A percentile compares a stretch with the other conserved stretches of the same genome.
These are phyloP conservation scores for Phengaris arion DNA, from an alignment of 2,888 invertebrate species.

Conservation along the genomic window DNA sequence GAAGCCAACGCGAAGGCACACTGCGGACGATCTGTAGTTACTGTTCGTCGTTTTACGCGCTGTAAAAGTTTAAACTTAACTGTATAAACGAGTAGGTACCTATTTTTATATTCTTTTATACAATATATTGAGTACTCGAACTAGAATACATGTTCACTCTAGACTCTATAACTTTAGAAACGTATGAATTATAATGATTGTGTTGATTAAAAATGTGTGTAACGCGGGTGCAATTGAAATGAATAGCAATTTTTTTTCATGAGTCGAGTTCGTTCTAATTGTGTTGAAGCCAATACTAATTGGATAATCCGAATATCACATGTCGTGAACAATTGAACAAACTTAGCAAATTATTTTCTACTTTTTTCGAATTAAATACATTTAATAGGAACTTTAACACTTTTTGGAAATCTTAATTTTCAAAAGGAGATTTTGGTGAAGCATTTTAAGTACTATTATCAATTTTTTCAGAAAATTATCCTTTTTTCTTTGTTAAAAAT, in stretches of 20 bases:
- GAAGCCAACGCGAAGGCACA: conserved; percentile 32
- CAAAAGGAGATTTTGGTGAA: too few relatives aligned
- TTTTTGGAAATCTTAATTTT: too few relatives aligned
- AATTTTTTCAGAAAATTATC: background rate
- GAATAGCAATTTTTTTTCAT: background rate
- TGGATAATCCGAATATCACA: background rate
- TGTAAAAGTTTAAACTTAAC: background rate
- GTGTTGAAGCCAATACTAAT: background rate
- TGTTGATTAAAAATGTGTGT: conserved; percentile 5
- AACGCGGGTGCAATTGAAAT: conserved; percentile 9
- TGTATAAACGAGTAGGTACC: background rate
- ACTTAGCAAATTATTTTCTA: too few relatives aligned
- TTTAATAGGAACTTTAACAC: too few relatives aligned
- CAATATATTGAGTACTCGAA: too few relatives aligned
- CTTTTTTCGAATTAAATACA: too few relatives aligned
- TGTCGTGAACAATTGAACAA: too few relatives aligned
- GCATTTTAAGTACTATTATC: too few relatives aligned
- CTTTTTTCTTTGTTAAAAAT: background rate
- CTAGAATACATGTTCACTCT: too few relatives aligned
- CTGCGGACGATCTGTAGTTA: background rate
- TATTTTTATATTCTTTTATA: background rate
- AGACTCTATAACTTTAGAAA: background rate
- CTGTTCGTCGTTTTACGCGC: background rate
- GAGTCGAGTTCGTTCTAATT: background rate
- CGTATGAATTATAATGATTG: background rate